These are phyloP conservation scores for Hyperoodon ampullatus DNA, from an alignment of 2,113 vertebrate genomes.

Conservation along the genomic window DNA sequence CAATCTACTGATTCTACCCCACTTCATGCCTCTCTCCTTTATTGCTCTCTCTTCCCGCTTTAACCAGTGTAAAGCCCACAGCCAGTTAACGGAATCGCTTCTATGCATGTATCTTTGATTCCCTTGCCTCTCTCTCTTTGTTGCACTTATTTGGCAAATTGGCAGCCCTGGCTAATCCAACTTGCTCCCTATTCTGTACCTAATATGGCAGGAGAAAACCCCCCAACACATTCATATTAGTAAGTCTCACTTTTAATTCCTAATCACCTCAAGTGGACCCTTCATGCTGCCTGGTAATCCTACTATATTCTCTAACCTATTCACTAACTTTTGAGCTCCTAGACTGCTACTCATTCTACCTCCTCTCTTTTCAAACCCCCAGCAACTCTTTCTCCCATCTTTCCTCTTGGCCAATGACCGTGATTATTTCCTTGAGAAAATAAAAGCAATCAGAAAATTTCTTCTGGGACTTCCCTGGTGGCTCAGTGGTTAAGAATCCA, in stretches of 20 bases:
- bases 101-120: not conserved
- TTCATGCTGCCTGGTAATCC: not conserved
- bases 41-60: not conserved
- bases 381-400: not conserved
- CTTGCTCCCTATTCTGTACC: not conserved
- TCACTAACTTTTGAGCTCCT: not conserved
- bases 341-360: not conserved
- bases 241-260: not conserved
- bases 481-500: no score
- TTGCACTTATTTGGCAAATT: not conserved
- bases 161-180: not conserved
- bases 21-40: not conserved
- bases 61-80: not conserved
- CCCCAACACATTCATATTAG: not conserved
- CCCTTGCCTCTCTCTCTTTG: not conserved
- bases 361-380: not conserved
- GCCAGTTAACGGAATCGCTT: not conserved
- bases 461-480: not conserved
- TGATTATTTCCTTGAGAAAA: constrained; percentile 49
- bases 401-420: not conserved
- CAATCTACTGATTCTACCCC: not conserved
- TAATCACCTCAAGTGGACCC: not conserved
- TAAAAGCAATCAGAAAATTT: not conserved
- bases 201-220: not conserved
- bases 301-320: not conserved